Evolutionary conservation across 2,888 invertebrate genomes (phyloP), one percentile per base, ranked within the genome.

Genomic region (Papilio protenor): DNA sequence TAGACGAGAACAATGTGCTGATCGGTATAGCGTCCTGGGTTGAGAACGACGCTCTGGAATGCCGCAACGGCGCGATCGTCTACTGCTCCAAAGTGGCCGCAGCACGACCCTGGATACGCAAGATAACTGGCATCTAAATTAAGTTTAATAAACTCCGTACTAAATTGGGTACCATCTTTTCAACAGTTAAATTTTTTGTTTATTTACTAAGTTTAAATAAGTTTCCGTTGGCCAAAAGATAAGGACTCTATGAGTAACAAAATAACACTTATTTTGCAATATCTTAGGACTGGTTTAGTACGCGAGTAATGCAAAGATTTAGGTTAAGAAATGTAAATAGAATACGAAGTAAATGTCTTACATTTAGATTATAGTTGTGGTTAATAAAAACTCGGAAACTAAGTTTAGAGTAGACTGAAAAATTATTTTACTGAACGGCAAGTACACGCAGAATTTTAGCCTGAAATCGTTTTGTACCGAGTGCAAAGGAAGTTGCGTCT

Each of bases 21-120:
- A 61, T 92, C 69, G 94, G 94, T 70, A 87, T 94, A n/a, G 91
- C 92, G 1, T 94, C 94, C 11, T 94, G 94, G 94, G 94, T 94
- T 3, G 88, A 94, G 80, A 87, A 92, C 80, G 94, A 94, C 78
- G 89, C 94, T 18, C 82, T 82, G 77, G 86, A 86, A 78, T 94
- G 94, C 85, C 85, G 83, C 79, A 89, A 89, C 76, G 92, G 92
- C 16, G 88, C 90, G 12, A 85, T 88, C 0, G 92, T 94, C 11
- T 88, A 93, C 18, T 94, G 92, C 88, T 91, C 94, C 16, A 84
- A 88, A 14, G 90, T 94, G 23, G 80, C 89, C 72, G 84, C 86
- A 64, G 93, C 86, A 2, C 83, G 91, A 8, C 85, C 89, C 49
- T 94, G 94, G 94, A 94, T 94, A 81, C 84, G 82, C 81, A 74